These are phyloP conservation scores for Drosophila erecta DNA, from an alignment of 1,140 invertebrate species.

Conservation along the genomic window DNA sequence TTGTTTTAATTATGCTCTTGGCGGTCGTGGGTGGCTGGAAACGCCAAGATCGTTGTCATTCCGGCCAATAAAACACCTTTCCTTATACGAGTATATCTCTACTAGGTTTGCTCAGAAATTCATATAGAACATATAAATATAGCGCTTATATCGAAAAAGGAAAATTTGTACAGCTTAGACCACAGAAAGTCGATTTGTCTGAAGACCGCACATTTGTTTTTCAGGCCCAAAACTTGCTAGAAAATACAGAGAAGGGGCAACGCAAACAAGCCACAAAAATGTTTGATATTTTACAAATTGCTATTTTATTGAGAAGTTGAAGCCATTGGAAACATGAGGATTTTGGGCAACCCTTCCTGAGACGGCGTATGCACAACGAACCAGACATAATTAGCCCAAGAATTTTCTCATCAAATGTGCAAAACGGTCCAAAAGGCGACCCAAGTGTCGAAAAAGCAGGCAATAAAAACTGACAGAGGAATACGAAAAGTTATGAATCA, in stretches of 20 bases:
- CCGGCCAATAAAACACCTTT: neutral
- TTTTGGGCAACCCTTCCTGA: conserved; percentile 24
- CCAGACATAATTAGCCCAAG: conserved; percentile 73
- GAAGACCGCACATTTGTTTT: conserved; percentile 19
- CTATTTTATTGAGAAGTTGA: conserved; percentile 64
- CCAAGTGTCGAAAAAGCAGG: conserved; percentile 43
- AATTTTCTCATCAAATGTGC: conserved; percentile 79
- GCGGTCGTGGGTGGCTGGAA: neutral
- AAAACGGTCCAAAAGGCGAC: conserved; percentile 49
- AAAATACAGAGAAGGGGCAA: neutral
- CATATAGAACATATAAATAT: neutral
- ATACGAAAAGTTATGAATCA: conserved; percentile 65
- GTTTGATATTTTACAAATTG: conserved; percentile 69
- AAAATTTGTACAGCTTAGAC: conserved; percentile 40
- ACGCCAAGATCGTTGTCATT: conserved; percentile 6
- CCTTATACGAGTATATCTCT: no score
- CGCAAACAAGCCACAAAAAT: conserved; percentile 72
- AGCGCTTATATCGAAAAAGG: conserved; percentile 11
- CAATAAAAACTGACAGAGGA: conserved; percentile 62
- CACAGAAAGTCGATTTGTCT: conserved; percentile 24
- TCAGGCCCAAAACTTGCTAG: conserved; percentile 4
- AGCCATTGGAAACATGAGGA: conserved; percentile 51
- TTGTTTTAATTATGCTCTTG: conserved; percentile 55
- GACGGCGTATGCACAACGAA: conserved; percentile 61
- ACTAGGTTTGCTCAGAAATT: neutral